Conservation (phyloP, 2,888 invertebrate species). For the Apotomis turbidana region DNA sequence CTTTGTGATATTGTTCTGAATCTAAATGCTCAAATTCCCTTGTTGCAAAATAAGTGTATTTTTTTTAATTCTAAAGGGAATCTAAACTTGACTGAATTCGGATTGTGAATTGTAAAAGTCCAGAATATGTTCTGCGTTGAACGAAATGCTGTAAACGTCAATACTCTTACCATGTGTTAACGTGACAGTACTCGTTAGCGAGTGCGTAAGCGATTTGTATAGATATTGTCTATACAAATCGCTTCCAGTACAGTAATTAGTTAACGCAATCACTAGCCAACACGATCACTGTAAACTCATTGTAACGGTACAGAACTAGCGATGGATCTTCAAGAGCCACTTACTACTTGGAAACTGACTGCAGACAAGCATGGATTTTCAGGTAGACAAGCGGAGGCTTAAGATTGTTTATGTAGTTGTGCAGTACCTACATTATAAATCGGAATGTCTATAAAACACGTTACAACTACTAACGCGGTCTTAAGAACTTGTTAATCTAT, state of each 20-base stretch:
- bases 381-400: background rate
- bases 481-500: background rate
- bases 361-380: background rate
- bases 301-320: background rate
- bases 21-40: conserved; percentile 1
- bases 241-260: no score
- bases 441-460: conserved; percentile 13
- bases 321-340: background rate
- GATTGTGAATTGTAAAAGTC: conserved; percentile 14
- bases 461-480: background rate
- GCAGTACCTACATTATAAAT: background rate
- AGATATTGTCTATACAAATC: no score
- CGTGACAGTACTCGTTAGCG: no score
- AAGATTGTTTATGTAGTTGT: background rate
- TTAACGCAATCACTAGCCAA: no score
- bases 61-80: background rate
- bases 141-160: background rate
- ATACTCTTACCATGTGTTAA: no score
- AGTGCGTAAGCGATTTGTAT: no score
- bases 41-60: background rate
- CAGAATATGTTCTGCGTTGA: conserved; percentile 12
- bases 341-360: background rate
- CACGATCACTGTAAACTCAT: no score
- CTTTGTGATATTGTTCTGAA: conserved; percentile 10
- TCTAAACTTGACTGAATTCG: conserved; percentile 18